Evolutionary conservation across 2,888 invertebrate species (phyloP), one percentile per base, ranked within the genome.

Genomic region (Xanthorhoe designata): DNA sequence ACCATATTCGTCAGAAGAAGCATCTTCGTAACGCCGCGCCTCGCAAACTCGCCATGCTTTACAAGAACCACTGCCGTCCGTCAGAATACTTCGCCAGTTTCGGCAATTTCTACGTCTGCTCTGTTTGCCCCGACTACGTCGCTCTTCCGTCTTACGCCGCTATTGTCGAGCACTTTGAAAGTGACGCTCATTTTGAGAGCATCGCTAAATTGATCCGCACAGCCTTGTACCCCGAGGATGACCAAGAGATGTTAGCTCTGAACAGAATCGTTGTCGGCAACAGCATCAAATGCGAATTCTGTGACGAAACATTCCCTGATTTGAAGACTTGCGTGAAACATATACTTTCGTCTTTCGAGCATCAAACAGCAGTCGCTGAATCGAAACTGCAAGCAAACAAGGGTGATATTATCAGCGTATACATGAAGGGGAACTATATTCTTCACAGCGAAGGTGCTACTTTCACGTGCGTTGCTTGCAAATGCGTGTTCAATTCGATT

Each of bases 1-100:
- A 92, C 56, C 93, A 93, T 55, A 91, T 92, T 4, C 89, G 93
- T 0, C 93, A 93, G 76, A 93, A 93, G 76, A 93, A 93, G 72
- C 93, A 93, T 77, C 71, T 93, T 53, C 78, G 93, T 5, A 92
- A 93, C 75, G 91, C 92, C 0, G 93, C 93, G 0, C 93, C 93
- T 4, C 77, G 85, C 5, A 93, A 93, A 61, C 78, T 93, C 0
- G 72, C 84, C 0, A 71, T 90, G 77, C 76, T 93, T 0, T 93
- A 91, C 73, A 91, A 85, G 47, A 92, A 92, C 64, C 83, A 88
- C 18, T 91, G 92, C 69, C 84, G 93, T 0, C 92, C 93, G 0
- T 83, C 86, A 0, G 93, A 93, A 69, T 92, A 92, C 67, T 93
- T 78, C 67, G 93, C 93, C 0, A 92, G 92, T 38, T 93, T 93